These are phyloP conservation scores for Phlogophora meticulosa DNA, from an alignment of 2,888 invertebrate genomes.

Conservation along the genomic window DNA sequence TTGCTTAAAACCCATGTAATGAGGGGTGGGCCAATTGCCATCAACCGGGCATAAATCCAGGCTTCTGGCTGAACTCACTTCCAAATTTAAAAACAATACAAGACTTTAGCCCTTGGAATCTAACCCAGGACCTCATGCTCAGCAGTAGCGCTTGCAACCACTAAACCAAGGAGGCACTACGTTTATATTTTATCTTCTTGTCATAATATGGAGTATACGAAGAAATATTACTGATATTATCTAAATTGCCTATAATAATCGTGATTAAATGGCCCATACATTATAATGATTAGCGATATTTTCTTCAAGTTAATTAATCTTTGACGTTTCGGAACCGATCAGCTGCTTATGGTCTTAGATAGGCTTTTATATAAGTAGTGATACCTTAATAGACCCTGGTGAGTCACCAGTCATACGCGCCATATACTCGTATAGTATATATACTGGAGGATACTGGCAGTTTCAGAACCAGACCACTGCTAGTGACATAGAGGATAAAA, in stretches of 20 bases:
- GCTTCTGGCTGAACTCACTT: no score
- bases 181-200: slow-evolving; percentile 30
- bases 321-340: slow-evolving; percentile 22
- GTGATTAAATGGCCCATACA: slow-evolving; percentile 27
- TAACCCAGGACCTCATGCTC: no score
- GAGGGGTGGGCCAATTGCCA: no score
- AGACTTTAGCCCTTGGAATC: no score
- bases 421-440: neutral
- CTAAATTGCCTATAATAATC: slow-evolving; percentile 47
- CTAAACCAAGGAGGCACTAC: no score
- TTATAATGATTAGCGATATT: slow-evolving; percentile 36
- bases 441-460: no score
- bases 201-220: slow-evolving; percentile 35
- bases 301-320: slow-evolving; percentile 19
- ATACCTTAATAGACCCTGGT: neutral
- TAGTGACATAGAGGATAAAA: no score
- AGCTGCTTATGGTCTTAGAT: slow-evolving; percentile 21
- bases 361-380: neutral
- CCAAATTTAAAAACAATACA: no score
- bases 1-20: no score
- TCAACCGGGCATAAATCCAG: no score
- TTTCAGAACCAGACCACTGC: no score
- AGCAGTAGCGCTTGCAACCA: no score
- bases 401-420: neutral
- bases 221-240: slow-evolving; percentile 42